These are phyloP conservation scores for Pelosia muscerda DNA, from an alignment of 2,888 invertebrate genomes.

Conservation along the genomic window DNA sequence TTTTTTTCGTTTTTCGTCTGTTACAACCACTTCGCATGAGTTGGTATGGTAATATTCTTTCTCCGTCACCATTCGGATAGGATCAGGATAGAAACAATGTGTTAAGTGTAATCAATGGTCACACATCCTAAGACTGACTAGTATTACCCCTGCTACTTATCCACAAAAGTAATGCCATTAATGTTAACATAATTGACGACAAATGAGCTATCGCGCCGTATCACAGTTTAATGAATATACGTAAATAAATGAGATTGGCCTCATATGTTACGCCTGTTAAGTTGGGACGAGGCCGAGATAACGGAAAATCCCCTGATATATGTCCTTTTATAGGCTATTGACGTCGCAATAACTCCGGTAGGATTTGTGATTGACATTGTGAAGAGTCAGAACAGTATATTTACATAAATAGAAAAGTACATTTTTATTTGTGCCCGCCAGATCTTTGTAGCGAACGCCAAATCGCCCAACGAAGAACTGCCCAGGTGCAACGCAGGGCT, in stretches of 20 bases:
- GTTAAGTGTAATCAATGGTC: too few species aligned
- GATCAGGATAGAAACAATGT: too few species aligned
- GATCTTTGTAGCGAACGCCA: too few species aligned
- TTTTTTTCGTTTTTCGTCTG: too few species aligned
- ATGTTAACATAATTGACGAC: too few species aligned
- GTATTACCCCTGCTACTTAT: neutral
- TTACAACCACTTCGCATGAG: too few species aligned
- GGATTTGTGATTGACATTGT: neutral
- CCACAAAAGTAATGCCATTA: too few species aligned
- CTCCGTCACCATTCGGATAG: too few species aligned
- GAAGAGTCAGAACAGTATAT: neutral
- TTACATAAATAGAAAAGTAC: neutral
- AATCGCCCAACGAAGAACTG: too few species aligned
- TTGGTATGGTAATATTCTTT: too few species aligned
- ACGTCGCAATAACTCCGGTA: neutral
- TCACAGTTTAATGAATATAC: neutral
- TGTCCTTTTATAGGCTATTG: neutral
- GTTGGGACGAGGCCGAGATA: neutral
- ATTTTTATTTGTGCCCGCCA: too few species aligned
- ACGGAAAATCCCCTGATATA: neutral
- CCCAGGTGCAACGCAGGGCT: too few species aligned
- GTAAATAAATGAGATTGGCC: neutral
- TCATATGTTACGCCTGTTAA: slow-evolving; percentile 4
- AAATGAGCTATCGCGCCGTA: neutral
- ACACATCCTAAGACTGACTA: neutral